Conservation (phyloP, 2,888 invertebrate species). For the Hirtodrosophila duncani region DNA sequence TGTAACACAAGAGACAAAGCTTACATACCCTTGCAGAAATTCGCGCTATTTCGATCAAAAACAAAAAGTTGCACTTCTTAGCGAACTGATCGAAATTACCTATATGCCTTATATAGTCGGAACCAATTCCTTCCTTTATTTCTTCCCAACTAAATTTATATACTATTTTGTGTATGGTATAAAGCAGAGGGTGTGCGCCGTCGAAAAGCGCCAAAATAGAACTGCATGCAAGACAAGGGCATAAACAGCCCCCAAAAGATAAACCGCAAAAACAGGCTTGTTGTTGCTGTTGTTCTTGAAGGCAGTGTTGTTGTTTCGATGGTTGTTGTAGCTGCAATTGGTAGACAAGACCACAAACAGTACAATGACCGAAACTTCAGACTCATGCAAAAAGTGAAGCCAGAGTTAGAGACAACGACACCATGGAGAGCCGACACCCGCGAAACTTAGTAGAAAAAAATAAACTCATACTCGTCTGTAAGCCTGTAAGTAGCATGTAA, state of each 20-base stretch:
- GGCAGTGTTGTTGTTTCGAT: conserved; percentile 23
- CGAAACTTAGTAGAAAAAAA: conserved; percentile 50
- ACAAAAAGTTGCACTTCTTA: too few relatives aligned
- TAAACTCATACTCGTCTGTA: conserved; percentile 1
- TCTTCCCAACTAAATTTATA: too few relatives aligned
- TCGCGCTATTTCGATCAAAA: too few relatives aligned
- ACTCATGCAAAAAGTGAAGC: conserved; percentile 39
- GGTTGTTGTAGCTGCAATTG: too few relatives aligned
- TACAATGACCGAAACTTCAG: conserved; percentile 62
- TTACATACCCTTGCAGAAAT: too few relatives aligned
- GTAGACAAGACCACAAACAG: conserved; percentile 40
- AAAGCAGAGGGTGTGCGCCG: background rate
- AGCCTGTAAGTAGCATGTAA: conserved; percentile 13
- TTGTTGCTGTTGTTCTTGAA: conserved; percentile 8
- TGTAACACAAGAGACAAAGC: too few relatives aligned
- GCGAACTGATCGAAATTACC: too few relatives aligned
- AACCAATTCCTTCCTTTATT: too few relatives aligned
- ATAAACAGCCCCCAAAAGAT: too few relatives aligned
- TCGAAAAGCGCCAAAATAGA: conserved; percentile 46
- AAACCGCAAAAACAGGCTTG: too few relatives aligned
- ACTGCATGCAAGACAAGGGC: conserved; percentile 17
- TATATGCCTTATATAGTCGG: too few relatives aligned
- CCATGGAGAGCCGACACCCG: conserved; percentile 17
- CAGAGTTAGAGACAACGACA: conserved; percentile 19
- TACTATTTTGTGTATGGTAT: conserved; percentile 18